phyloP scores from a whole-genome alignment of 2,797 vertebrate genomes.

The Pipistrellus kuhlii region DNA sequence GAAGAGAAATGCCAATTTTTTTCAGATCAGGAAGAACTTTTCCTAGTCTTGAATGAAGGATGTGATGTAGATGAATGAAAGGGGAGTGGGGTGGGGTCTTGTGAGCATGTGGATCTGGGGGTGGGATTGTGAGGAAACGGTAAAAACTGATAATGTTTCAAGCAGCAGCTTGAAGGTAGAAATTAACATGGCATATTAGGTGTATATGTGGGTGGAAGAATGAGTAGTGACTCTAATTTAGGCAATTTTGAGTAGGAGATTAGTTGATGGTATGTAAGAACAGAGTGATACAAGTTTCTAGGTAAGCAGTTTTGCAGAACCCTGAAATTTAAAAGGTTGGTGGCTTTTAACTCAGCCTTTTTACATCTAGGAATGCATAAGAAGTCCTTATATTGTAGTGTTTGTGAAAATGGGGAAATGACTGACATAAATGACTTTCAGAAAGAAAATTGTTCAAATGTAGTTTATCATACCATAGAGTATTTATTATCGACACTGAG shows the following conservation, averaged over 20 bases:
- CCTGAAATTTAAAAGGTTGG: slow-evolving; percentile 46
- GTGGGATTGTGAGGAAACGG: background rate
- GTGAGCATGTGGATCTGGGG: background rate
- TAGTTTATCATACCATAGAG: background rate
- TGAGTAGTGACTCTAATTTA: slow-evolving; percentile 44
- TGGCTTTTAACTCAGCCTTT: slow-evolving; percentile 34
- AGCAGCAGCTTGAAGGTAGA: slow-evolving; percentile 22
- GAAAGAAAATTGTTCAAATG: background rate
- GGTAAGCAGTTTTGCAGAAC: background rate
- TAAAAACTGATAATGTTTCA: slow-evolving; percentile 8
- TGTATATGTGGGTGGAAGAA: slow-evolving; percentile 44
- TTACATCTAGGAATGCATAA: background rate
- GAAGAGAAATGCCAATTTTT: background rate
- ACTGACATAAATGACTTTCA: slow-evolving; percentile 4
- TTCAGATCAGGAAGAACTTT: background rate
- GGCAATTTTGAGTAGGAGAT: slow-evolving; percentile 37
- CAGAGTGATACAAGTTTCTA: slow-evolving; percentile 34
- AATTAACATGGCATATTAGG: slow-evolving; percentile 52
- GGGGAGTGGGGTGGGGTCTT: background rate
- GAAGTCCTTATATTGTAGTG: background rate
- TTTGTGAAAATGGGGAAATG: slow-evolving; percentile 14
- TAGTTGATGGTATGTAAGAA: slow-evolving; percentile 44
- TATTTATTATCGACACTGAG: slow-evolving; percentile 22
- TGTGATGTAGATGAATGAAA: slow-evolving; percentile 54
- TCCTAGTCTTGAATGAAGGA: slow-evolving; percentile 20